Evolutionary conservation across 2,888 invertebrate genomes (phyloP), one percentile per base, ranked within the genome.

Genomic region (Drosophila imparisetae): DNA sequence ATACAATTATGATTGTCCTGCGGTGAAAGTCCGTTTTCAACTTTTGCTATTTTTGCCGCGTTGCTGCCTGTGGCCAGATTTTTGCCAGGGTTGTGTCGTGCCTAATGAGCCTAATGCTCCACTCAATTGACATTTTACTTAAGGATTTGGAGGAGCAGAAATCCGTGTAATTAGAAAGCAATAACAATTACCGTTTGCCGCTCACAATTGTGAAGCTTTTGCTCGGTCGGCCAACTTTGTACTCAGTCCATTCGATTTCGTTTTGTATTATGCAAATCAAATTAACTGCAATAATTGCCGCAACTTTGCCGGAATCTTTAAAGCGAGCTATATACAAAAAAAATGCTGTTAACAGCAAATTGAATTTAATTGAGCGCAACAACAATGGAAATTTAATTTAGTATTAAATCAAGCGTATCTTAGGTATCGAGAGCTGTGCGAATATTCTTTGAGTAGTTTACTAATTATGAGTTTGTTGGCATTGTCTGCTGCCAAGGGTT

Each of bases 71-170:
- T 30, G 36, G 52, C 11, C 4, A 36, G 45, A 58, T 66, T 78
- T 78, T 72, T 13, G n/a, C n/a, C 52, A 27, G 38, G 24, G 54
- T 27, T 48, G 36, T 45, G 42, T 45, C 50, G 61, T 59, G 70
- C 59, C 74, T 85, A 85, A 86, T 87, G 86, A 81, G 78, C 66
- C 85, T 73, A 80, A 82, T 80, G 77, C 82, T 61, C 69, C 68
- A 64, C 71, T 63, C 90, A 89, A 89, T 81, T 86, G 90, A 89
- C 90, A 89, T 86, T 86, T 89, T 85, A 89, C 82, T 89, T 87
- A 81, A 58, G 81, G 79, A 79, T 81, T 77, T 86, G 71, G 66
- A 32, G 32, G 32, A 32, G 66, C 73, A 76, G 77, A 82, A 82
- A 72, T 81, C 73, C 76, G 54, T 76, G 80, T 88, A 90, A 88